Percentiles rank a stretch among this genome's conserved stretches.
phyloP scores from a whole-genome alignment of 1,140 invertebrate genomes.

The Zaprionus capensis region DNA sequence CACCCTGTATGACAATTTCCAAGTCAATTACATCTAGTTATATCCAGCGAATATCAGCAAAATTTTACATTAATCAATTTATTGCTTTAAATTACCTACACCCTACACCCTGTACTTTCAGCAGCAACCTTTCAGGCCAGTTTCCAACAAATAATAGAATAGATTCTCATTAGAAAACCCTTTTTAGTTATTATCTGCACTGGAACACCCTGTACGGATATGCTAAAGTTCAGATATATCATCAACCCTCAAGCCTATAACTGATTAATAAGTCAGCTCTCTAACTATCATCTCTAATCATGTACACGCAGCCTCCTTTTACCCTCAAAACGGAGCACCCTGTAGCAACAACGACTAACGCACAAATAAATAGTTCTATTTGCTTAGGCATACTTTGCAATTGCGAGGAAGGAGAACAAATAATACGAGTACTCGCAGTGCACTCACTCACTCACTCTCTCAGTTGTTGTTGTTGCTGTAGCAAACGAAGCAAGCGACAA shows the following conservation, averaged over 20 bases:
- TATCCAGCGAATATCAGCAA: not conserved
- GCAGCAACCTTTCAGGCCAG: not conserved
- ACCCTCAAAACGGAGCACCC: slow-evolving; percentile 34
- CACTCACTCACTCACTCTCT: slow-evolving; percentile 11
- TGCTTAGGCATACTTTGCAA: slow-evolving; percentile 81
- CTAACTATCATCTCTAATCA: not conserved
- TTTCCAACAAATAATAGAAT: not conserved
- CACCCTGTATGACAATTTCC: not conserved
- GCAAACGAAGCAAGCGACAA: slow-evolving; percentile 22
- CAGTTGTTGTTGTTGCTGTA: slow-evolving; percentile 13
- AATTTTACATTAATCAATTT: not conserved
- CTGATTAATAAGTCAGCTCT: not conserved
- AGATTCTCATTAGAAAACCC: not conserved
- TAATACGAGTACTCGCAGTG: slow-evolving; percentile 57
- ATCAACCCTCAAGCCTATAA: not conserved
- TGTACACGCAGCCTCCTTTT: not conserved
- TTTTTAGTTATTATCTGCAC: not conserved
- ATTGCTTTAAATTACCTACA: too few relatives aligned
- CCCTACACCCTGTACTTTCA: too few relatives aligned
- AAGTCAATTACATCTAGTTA: not conserved
- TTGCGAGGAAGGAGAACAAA: slow-evolving; percentile 84
- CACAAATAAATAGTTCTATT: slow-evolving; percentile 68
- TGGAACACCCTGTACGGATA: not conserved
- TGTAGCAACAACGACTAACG: slow-evolving; percentile 56
- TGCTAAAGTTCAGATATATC: not conserved